Conservation (phyloP, 2,113 vertebrate species). For the Heterotis niloticus region DNA sequence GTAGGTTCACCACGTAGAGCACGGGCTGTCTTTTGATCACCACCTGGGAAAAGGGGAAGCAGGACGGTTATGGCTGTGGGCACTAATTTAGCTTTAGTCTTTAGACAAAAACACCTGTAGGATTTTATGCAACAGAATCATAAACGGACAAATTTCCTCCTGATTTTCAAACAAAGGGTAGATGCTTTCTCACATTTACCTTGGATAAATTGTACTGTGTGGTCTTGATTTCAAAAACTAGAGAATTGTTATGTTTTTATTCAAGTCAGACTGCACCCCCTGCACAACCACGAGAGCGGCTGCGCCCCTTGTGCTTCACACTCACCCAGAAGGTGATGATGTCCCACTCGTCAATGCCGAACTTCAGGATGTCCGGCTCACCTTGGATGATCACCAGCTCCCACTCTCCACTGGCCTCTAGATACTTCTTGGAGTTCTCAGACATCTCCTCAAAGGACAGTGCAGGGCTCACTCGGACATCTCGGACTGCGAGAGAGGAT, state of each 20-base stretch:
- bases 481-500: conserved; percentile 48
- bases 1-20: conserved; percentile 70
- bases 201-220: neutral
- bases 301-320: neutral
- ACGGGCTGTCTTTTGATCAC: conserved; percentile 66
- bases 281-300: neutral
- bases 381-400: conserved; percentile 63
- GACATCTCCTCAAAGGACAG: conserved; percentile 69
- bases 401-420: conserved; percentile 73
- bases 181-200: neutral
- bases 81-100: neutral
- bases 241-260: neutral
- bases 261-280: neutral
- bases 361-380: conserved; percentile 57
- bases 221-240: neutral
- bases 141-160: neutral
- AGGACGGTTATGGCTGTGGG: neutral
- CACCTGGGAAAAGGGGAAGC: conserved; percentile 47
- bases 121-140: neutral
- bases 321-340: conserved; percentile 74
- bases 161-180: neutral
- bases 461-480: conserved; percentile 65
- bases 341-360: conserved; percentile 74
- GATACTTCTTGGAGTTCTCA: conserved; percentile 65
- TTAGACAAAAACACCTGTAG: neutral